These are phyloP conservation scores for Andrena dorsata DNA, from an alignment of 2,888 invertebrate species.

Conservation along the genomic window DNA sequence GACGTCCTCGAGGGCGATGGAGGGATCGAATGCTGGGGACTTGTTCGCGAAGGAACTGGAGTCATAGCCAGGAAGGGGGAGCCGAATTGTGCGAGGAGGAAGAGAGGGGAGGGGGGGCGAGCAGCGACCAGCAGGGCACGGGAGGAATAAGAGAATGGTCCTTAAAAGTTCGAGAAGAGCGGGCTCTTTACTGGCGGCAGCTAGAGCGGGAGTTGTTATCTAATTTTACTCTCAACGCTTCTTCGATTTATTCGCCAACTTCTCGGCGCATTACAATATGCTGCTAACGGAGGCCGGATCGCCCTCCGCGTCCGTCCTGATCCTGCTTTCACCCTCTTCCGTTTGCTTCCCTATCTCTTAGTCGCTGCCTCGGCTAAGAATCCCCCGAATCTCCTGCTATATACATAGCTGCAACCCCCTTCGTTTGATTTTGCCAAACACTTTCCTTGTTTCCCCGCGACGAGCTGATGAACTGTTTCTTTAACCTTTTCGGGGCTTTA, in stretches of 20 bases:
- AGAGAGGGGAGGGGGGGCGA: slow-evolving; percentile 13
- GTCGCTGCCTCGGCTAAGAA: slow-evolving; percentile 43
- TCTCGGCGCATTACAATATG: slow-evolving; percentile 85
- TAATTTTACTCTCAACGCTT: slow-evolving; percentile 85
- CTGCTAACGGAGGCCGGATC: slow-evolving; percentile 80
- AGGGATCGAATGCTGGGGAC: slow-evolving; percentile 42
- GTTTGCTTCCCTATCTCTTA: slow-evolving; percentile 53
- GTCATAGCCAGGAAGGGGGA: slow-evolving; percentile 47
- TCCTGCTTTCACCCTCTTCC: slow-evolving; percentile 53
- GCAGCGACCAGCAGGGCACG: slow-evolving; percentile 57
- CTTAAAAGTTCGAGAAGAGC: slow-evolving; percentile 82
- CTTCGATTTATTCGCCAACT: slow-evolving; percentile 85
- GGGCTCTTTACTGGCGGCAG: slow-evolving; percentile 73
- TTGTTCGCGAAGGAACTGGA: slow-evolving; percentile 25
- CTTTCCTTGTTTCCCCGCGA: slow-evolving; percentile 29
- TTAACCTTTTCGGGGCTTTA: slow-evolving; percentile 23
- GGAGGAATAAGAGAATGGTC: slow-evolving; percentile 79
- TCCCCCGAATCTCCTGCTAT: slow-evolving; percentile 17
- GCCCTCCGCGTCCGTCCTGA: slow-evolving; percentile 62
- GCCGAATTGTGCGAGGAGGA: slow-evolving; percentile 21
- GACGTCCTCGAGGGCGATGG: slow-evolving; percentile 47
- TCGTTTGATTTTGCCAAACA: slow-evolving; percentile 52
- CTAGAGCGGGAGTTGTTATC: slow-evolving; percentile 84
- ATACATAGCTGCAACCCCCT: slow-evolving; percentile 32
- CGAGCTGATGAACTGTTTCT: slow-evolving; percentile 45